Evolutionary conservation across 2,888 invertebrate genomes (phyloP), one percentile per base, ranked within the genome.

Genomic region (Agrilus biguttatus): DNA sequence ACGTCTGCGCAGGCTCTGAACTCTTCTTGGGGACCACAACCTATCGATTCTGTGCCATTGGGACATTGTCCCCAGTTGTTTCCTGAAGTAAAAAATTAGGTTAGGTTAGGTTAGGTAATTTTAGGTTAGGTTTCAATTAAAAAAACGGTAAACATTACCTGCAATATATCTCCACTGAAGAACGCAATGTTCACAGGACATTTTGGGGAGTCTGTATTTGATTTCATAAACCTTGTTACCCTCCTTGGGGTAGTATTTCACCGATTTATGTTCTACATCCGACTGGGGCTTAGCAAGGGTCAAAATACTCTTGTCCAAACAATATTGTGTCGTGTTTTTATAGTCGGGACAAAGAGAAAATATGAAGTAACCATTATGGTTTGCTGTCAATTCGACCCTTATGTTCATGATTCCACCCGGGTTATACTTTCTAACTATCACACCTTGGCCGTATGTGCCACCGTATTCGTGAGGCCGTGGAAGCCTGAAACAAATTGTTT

Each of bases 81-180:
- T 3, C 63, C 64, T 62, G 34, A 36, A 47, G 49, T 39, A 14
- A 42, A 37, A 40, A 42, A 23, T 39, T n/a, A 35, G 14, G 17
- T 39, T 3, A 8, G 7, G 8, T 10, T 14, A 4, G 28, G 13
- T 34, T 35, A n/a, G 21, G n/a, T n/a, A n/a, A 17, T 17, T 4
- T 10, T 7, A 28, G 8, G 36, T 8, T 5, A n/a, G n/a, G n/a
- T n/a, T n/a, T n/a, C n/a, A n/a, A n/a, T n/a, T n/a, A 14, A 2
- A 32, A 8, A 36, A 23, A 14, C 13, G 17, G 32, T 41, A n/a
- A 28, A 10, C 6, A 13, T 14, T 50, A 59, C 83, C 88, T 37
- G 90, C 88, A 43, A 85, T 73, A 63, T 91, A 91, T 51, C 82
- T 75, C 91, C 91, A 91, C 59, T 91, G 91, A 45, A 91, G 67